These are phyloP conservation scores for Emys orbicularis DNA, from an alignment of 2,797 vertebrate genomes.

Conservation along the genomic window DNA sequence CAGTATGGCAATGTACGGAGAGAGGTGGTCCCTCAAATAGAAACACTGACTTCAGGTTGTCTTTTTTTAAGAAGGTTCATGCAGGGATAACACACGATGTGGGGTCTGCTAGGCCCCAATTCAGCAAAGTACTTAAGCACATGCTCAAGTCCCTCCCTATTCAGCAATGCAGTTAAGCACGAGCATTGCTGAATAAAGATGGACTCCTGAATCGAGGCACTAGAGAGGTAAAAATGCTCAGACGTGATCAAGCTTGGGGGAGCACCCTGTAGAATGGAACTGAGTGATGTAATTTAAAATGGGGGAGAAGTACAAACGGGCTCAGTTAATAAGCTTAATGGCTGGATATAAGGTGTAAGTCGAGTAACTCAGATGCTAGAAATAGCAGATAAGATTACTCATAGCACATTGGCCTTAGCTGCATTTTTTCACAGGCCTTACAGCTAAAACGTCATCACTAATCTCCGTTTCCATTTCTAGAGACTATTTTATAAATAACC, in stretches of 20 bases:
- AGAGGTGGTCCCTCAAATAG: not conserved
- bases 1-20: fast-evolving
- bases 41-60: fast-evolving
- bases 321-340: slow-evolving; percentile 71
- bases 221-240: slow-evolving; percentile 50
- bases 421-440: slow-evolving; percentile 61
- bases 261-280: slow-evolving; percentile 38
- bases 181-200: slow-evolving; percentile 49
- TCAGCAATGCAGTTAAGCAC: slow-evolving; percentile 33
- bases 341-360: slow-evolving; percentile 70
- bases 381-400: slow-evolving; percentile 75
- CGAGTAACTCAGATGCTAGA: slow-evolving; percentile 73
- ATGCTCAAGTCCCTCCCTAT: not conserved
- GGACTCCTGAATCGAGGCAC: slow-evolving; percentile 41
- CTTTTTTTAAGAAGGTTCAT: not conserved
- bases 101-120: not conserved
- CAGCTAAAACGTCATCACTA: slow-evolving; percentile 61
- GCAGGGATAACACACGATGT: not conserved
- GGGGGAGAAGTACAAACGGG: slow-evolving; percentile 62
- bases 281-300: slow-evolving; percentile 66
- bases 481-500: slow-evolving; percentile 77
- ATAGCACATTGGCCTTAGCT: slow-evolving; percentile 62
- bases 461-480: slow-evolving; percentile 78
- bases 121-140: slow-evolving; percentile 7
- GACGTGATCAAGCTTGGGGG: slow-evolving; percentile 52